Base-by-base conservation (phyloP, 2,113 vertebrate genomes). In the Oncorhynchus mykiss region DNA sequence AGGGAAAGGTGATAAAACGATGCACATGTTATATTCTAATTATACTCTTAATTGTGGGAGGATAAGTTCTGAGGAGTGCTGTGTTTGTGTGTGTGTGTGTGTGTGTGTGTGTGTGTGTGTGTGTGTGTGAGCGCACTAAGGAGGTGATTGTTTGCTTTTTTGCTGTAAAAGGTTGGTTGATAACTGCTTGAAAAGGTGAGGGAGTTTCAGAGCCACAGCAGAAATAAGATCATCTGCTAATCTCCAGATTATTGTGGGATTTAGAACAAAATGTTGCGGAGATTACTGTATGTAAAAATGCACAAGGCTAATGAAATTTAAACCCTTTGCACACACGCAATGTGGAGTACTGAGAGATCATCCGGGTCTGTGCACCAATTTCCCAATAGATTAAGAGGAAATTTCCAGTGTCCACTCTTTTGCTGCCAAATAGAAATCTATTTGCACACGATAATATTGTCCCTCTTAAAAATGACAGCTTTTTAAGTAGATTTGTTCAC, bases 11-110 rank as follows among this genome's bases (percentile, higher is more conserved):
- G 90, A 92, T 91, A 91, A 45, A 45, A 91, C 86, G 87, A 80
- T 90, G 92, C 90, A 88, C 90, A 90, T 93, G 92, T 92, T 92
- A 94, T 94, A 90, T 90, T 86, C 87, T 92, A 92, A 94, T 94
- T 94, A 93, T 92, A 92, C 89, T 91, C 93, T 93, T 94, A 92
- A 93, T 93, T 93, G 91, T 89, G 71, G 84, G 81, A 13, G 89
- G 91, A 92, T 92, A 91, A 93, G 87, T 91, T 89, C 85, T 77
- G 74, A 89, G 85, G 79, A 84, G 80, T 65, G 39, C 39, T 45
- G 39, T 45, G 67, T 39, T 29, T 69, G 54, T 78, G 75, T 73
- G 31, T 6, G 31, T 31, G 31, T 31, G 31, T 54, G 59, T 62
- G 74, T 70, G 57, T 39, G 73, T 67, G 70, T 22, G 7, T 22